A percentile compares a stretch with the other conserved stretches of the same genome.
phyloP scores from a whole-genome alignment of 1,140 invertebrate genomes.

The Hesperophylax magnus region DNA sequence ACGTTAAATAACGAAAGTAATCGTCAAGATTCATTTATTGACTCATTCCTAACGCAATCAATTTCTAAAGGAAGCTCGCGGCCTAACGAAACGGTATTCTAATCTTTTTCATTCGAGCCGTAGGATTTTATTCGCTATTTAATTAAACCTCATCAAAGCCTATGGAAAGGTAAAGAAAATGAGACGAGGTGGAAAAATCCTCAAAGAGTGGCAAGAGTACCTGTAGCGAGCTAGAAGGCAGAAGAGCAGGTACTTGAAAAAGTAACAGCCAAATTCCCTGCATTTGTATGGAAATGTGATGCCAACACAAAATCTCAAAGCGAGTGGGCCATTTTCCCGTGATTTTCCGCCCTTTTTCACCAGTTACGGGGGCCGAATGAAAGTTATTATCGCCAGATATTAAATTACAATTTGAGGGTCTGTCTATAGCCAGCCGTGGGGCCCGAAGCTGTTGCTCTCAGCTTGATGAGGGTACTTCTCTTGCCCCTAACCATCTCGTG shows the following conservation, averaged over 20 bases:
- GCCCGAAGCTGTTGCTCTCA: neutral
- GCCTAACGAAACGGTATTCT: slow-evolving; percentile 26
- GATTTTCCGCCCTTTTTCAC: slow-evolving; percentile 1
- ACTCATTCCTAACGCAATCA: slow-evolving; percentile 27
- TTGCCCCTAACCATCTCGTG: neutral
- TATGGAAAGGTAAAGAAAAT: neutral
- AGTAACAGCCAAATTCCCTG: neutral
- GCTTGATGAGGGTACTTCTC: neutral
- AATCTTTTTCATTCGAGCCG: slow-evolving; percentile 30
- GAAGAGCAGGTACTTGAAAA: neutral
- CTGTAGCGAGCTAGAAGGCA: neutral
- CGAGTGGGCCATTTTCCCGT: neutral
- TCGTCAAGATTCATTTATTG: slow-evolving; percentile 13
- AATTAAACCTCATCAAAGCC: slow-evolving; percentile 31
- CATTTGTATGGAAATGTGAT: slow-evolving; percentile 34
- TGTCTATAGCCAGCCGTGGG: slow-evolving; percentile 9
- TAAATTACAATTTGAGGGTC: slow-evolving; percentile 42
- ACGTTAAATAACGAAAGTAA: neutral
- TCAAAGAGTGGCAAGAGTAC: slow-evolving; percentile 12
- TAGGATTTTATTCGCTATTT: slow-evolving; percentile 25
- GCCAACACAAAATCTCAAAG: slow-evolving; percentile 22
- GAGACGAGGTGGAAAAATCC: slow-evolving; percentile 12
- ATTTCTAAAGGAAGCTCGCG: slow-evolving; percentile 16
- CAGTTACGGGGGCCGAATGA: slow-evolving; percentile 18
- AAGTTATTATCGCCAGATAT: slow-evolving; percentile 41